Base-by-base conservation (phyloP, 2,888 invertebrate genomes). In the Acrobasis suavella region DNA sequence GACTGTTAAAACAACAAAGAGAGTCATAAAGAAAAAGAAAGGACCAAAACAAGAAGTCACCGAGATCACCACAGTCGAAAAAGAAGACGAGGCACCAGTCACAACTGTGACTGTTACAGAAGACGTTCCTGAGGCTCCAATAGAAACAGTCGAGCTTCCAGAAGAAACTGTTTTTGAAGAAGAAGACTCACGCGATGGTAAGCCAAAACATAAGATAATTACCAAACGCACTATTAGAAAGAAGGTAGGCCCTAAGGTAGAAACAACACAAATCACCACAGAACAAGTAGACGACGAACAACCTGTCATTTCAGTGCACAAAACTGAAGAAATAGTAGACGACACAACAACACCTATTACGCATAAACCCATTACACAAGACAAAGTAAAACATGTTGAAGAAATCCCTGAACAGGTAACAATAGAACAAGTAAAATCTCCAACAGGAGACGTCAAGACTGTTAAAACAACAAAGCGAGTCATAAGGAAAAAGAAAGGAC, bases 21-120 rank as follows among this genome's bases (percentile, higher is more conserved):
- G 89, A 1, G 80, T 85, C 3, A 84, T 91, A 2, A 93, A 87
- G 69, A 88, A 87, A 56, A 82, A 77, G 64, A 86, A 83, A 58
- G 91, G 87, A 0, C 74, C 76, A 0, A 89, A 91, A 63, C 77
- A 85, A 65, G 90, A 91, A 69, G 79, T 88, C 52, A 89, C 93
- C 2, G 88, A 88, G 74, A 86, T 86, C 32, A 78, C 86, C 2
- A 92, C 91, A 16, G 77, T 87, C 22, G 80, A 89, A 66, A 82
- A 86, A 64, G 85, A 88, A 9, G 84, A 82, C 38, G 81, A 87
- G 60, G 72, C 72, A 2, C 85, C 87, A 0, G 71, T 83, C 0
- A 85, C 82, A 0, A 85, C 81, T 0, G 79, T 87, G 0, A 64
- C 68, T 0, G 68, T 72, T 71, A 82, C 63, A 71, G 89, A 76